These are phyloP conservation scores for Menura novaehollandiae DNA, from an alignment of 2,113 vertebrate species.

Conservation along the genomic window DNA sequence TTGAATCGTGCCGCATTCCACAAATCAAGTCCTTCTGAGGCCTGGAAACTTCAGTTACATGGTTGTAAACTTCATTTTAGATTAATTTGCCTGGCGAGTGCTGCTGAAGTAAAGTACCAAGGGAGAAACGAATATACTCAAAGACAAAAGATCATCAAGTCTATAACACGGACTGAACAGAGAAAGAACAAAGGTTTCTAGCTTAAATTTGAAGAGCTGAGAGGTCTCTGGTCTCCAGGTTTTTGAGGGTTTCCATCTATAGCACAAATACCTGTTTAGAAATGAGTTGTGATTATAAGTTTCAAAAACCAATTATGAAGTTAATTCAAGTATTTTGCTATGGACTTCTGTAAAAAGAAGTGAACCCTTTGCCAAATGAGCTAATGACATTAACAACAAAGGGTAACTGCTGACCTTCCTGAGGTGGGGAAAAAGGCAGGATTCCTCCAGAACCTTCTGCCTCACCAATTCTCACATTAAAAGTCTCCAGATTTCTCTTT, in stretches of 20 bases:
- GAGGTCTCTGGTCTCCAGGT: background rate
- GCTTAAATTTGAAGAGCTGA: background rate
- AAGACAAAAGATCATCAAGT: background rate
- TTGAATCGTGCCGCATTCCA: background rate
- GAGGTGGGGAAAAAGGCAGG: background rate
- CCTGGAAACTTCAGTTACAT: background rate
- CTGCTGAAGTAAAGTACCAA: background rate
- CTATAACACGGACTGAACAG: background rate
- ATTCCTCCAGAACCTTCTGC: background rate
- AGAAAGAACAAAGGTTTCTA: background rate
- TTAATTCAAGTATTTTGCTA: background rate
- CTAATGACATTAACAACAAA: background rate
- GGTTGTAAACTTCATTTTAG: background rate
- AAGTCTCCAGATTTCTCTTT: background rate
- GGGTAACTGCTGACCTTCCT: background rate
- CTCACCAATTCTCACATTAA: background rate
- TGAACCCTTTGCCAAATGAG: background rate
- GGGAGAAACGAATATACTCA: background rate
- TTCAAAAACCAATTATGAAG: background rate
- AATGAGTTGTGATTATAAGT: background rate
- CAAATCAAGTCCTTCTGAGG: background rate
- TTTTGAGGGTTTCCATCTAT: background rate
- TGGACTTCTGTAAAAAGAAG: background rate
- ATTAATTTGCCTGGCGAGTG: background rate
- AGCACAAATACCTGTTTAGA: background rate